phyloP scores from a whole-genome alignment of 2,797 vertebrate genomes.

The Sternotherus odoratus region DNA sequence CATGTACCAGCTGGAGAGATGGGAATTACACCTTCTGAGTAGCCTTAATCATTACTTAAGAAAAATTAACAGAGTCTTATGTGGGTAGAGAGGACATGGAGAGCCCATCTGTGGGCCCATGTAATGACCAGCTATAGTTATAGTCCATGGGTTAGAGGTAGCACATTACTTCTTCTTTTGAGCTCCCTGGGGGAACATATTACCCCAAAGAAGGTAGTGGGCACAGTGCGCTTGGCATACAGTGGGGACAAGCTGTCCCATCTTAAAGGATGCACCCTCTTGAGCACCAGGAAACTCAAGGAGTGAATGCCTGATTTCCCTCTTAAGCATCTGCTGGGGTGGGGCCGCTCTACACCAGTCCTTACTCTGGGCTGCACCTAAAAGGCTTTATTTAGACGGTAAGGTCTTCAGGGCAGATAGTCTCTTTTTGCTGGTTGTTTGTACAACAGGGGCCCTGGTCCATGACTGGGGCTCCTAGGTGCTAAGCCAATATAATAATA shows the following conservation, averaged over 20 bases:
- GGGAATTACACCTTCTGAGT: slow-evolving; percentile 25
- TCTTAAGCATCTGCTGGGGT: slow-evolving; percentile 19
- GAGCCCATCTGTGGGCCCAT: neutral
- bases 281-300: neutral
- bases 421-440: slow-evolving; percentile 9
- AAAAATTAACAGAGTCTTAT: slow-evolving; percentile 32
- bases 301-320: neutral
- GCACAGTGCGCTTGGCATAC: neutral
- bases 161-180: neutral
- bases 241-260: neutral
- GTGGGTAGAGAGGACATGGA: neutral
- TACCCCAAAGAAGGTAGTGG: neutral
- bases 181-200: neutral
- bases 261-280: neutral
- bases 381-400: slow-evolving; percentile 52
- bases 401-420: slow-evolving; percentile 33
- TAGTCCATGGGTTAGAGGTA: neutral
- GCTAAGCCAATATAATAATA: slow-evolving; percentile 1
- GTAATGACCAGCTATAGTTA: neutral
- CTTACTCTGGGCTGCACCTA: neutral
- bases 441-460: neutral
- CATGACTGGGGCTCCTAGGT: neutral
- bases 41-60: slow-evolving; percentile 19
- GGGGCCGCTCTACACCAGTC: neutral
- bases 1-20: slow-evolving; percentile 44